Base-by-base conservation (phyloP, 2,797 vertebrate genomes). In the Bucorvus abyssinicus region DNA sequence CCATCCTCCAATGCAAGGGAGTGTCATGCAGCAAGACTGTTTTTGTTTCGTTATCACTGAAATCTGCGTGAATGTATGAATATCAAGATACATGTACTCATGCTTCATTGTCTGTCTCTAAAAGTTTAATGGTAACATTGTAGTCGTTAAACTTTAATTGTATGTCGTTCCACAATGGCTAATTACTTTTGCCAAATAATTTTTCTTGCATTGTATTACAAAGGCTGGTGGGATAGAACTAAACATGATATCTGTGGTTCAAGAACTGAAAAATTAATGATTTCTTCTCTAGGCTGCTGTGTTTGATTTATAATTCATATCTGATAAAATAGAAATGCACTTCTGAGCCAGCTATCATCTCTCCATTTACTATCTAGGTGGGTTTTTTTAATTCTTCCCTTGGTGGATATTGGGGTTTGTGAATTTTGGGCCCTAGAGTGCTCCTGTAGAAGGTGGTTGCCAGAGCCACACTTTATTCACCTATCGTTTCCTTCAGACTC, bases 261-360 rank as follows among this genome's bases (percentile, higher is more conserved):
- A 1, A 83, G 70, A 90, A 71, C 63, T 96, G 77, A 89, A 96
- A 95, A 94, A 94, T 95, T 93, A 74, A 96, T 90, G 79, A 65
- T 77, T 89, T 38, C 19, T 92, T 75, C 71, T 88, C 68, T 57
- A 59, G 77, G 87, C 81, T 90, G 20, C 71, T 94, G 74, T 74
- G 47, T 94, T 93, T 77, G 82, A 90, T 96, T 93, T 93, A 96
- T 94, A 91, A 94, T 93, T 95, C 42, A 89, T 95, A 74, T 57
- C 53, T 87, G 85, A 57, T 92, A 93, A 85, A 90, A 79, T 15
- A 81, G 63, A 89, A 93, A 79, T 67, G 57, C 27, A 76, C 53
- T 78, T 94, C 59, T 84, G 68, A 93, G 79, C 61, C 47, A 36
- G 29, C 57, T 73, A 40, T 81, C 5, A 4, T 57, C 38, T 89